These are phyloP conservation scores for Chrysaora quinquecirrha DNA, from an alignment of 30 jellyfish, hydroid and myxozoan genomes.

Conservation along the genomic window DNA sequence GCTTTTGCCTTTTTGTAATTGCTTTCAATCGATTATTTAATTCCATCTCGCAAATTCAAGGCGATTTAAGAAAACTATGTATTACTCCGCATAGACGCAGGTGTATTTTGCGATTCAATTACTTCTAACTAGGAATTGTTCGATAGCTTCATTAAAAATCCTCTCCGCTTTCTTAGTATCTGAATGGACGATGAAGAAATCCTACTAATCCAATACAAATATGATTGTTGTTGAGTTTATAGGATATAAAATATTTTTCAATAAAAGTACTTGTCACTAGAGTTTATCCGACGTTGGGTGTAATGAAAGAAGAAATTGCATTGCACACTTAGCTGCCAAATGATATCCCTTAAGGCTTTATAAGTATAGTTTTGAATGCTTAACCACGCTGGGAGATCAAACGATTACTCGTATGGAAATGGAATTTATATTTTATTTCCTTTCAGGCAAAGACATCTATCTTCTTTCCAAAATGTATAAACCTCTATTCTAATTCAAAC, in stretches of 20 bases:
- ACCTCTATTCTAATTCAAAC: too few relatives aligned
- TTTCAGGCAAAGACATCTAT: not conserved
- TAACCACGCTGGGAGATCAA: not conserved
- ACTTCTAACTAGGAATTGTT: constrained; percentile 34
- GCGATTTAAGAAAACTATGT: not conserved
- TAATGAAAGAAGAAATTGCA: constrained; percentile 50
- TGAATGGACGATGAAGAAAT: constrained; percentile 44
- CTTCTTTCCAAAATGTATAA: too few relatives aligned
- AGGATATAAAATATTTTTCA: constrained; percentile 54
- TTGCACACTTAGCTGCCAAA: constrained; percentile 75
- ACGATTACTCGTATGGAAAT: not conserved
- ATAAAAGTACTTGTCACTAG: constrained; percentile 44
- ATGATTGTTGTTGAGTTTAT: constrained; percentile 44
- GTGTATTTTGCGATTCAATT: constrained; percentile 43
- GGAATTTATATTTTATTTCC: not conserved
- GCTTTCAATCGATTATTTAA: constrained; percentile 38
- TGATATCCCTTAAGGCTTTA: not conserved
- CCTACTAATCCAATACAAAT: constrained; percentile 69
- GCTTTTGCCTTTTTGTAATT: constrained; percentile 35
- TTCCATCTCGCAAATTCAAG: constrained; percentile 32
- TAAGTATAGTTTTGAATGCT: not conserved
- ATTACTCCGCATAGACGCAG: constrained; percentile 33
- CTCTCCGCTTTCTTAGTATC: constrained; percentile 38
- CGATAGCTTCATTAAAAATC: constrained; percentile 24
- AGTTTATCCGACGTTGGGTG: constrained; percentile 33